Conservation (phyloP, 1,140 invertebrate genomes). For the Apolygus lucorum region DNA sequence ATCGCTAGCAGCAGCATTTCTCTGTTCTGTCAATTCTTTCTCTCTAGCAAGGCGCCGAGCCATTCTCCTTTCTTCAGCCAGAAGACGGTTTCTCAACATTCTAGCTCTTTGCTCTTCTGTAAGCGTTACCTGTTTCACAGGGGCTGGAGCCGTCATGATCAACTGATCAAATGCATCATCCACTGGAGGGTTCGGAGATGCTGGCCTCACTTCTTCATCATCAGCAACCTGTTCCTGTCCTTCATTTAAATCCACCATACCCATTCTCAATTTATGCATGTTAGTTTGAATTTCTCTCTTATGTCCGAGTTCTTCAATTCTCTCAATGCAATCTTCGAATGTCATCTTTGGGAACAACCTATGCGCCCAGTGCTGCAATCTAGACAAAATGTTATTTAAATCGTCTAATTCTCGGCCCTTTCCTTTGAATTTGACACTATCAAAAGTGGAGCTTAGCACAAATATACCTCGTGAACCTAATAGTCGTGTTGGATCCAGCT, state of each 20-base stretch:
- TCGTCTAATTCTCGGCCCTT: conserved; percentile 77
- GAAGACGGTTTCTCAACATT: conserved; percentile 32
- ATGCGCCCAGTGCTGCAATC: conserved; percentile 86
- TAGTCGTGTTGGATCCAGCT: conserved; percentile 10
- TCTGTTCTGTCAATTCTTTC: background rate
- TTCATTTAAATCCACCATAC: conserved; percentile 44
- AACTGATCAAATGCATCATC: conserved; percentile 31
- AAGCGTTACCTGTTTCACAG: conserved; percentile 15
- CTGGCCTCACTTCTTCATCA: conserved; percentile 34
- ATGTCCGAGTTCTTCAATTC: conserved; percentile 31
- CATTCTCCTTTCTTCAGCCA: conserved; percentile 33
- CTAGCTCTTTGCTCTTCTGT: conserved; percentile 34
- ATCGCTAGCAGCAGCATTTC: no score
- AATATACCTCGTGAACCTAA: conserved; percentile 9
- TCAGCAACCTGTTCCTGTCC: conserved; percentile 25
- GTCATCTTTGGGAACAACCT: conserved; percentile 73
- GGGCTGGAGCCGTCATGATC: conserved; percentile 23
- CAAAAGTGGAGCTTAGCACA: conserved; percentile 50
- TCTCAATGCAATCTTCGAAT: conserved; percentile 31
- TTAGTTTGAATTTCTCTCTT: conserved; percentile 43
- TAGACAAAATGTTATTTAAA: conserved; percentile 67
- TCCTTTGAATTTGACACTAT: conserved; percentile 74
- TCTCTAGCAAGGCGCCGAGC: conserved; percentile 24
- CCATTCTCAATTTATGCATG: conserved; percentile 52
- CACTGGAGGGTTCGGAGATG: conserved; percentile 34